Conservation (phyloP, 2,888 invertebrate species). For the Kryphioiulus occultus region DNA sequence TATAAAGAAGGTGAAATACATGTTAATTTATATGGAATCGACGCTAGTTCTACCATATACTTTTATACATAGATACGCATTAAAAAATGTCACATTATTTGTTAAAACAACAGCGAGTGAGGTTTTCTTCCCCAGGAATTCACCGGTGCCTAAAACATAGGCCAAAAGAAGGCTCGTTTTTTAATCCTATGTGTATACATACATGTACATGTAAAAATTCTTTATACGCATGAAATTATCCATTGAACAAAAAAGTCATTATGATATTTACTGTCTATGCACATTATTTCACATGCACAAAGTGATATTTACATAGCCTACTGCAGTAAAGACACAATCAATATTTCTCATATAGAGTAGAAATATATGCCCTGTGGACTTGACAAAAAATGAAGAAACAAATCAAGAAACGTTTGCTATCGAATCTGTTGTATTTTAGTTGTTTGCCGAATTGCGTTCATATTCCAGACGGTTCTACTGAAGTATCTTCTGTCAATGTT, state of each 20-base stretch:
- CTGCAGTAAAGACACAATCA: conserved; percentile 6
- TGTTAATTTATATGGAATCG: neutral
- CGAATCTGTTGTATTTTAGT: neutral
- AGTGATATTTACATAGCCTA: neutral
- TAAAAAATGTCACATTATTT: conserved; percentile 29
- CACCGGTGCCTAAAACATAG: neutral
- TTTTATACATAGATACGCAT: conserved; percentile 11
- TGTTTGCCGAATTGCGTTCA: neutral
- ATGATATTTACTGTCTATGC: conserved; percentile 31
- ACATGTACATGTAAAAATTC: conserved; percentile 37
- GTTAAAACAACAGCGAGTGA: neutral
- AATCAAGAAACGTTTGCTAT: neutral
- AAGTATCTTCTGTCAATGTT: too few relatives aligned
- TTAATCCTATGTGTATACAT: neutral
- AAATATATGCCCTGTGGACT: neutral
- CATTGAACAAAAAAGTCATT: neutral
- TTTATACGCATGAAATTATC: conserved; percentile 20
- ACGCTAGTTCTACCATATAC: conserved; percentile 13
- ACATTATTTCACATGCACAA: conserved; percentile 18
- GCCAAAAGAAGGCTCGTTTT: neutral
- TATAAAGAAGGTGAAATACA: conserved; percentile 28
- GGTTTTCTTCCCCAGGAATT: neutral
- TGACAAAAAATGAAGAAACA: neutral
- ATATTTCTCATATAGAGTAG: neutral
- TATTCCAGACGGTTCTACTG: neutral